These are phyloP conservation scores for Gopherus evgoodei DNA, from an alignment of 2,113 vertebrate genomes.

Conservation along the genomic window DNA sequence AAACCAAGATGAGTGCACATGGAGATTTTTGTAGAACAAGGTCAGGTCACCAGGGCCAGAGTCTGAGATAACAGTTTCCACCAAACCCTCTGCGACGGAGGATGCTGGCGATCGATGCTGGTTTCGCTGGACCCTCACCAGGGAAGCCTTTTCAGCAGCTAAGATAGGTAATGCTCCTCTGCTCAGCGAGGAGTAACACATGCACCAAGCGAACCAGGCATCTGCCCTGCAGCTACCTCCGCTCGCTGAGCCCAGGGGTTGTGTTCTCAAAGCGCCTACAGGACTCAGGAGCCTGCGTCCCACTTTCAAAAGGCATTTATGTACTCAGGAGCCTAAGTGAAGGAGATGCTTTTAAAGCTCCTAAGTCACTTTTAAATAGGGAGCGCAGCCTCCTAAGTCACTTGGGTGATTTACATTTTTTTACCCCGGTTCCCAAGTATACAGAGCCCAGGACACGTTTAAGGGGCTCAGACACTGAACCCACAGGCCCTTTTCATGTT, in stretches of 20 bases:
- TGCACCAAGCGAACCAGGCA: background rate
- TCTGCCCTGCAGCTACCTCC: background rate
- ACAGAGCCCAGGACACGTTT: background rate
- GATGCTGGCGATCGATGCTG: background rate
- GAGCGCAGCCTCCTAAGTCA: background rate
- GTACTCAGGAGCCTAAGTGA: background rate
- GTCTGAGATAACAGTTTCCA: background rate
- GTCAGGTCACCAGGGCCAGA: background rate
- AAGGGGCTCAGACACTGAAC: background rate
- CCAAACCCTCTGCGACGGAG: background rate
- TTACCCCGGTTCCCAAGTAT: background rate
- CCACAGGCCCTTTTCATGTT: background rate
- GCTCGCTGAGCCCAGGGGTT: too few species aligned
- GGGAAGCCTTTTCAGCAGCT: background rate
- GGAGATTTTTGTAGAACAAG: background rate
- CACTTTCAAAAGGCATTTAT: background rate
- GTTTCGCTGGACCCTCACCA: background rate
- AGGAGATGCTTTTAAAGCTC: background rate
- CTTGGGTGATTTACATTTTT: background rate
- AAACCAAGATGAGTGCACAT: background rate
- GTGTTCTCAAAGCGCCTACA: background rate
- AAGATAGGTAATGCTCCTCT: too few species aligned
- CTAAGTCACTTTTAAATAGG: background rate
- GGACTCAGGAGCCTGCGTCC: background rate
- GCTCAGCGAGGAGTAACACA: too few species aligned